These are phyloP conservation scores for Nycticryphes semicollaris DNA, from an alignment of 2,113 vertebrate species.

Conservation along the genomic window DNA sequence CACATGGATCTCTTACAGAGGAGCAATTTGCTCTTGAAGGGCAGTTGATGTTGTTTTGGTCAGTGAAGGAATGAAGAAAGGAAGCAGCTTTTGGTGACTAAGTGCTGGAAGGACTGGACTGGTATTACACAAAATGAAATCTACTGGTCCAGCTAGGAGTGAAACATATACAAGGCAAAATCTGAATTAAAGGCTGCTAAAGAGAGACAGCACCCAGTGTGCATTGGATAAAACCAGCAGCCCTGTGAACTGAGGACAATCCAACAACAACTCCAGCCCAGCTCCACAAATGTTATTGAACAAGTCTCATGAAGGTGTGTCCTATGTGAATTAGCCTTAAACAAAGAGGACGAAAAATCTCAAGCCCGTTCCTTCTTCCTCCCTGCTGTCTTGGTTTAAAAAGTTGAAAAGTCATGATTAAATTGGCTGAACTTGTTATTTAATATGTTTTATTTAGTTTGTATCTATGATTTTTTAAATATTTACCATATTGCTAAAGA, in stretches of 20 bases:
- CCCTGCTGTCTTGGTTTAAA: constrained; percentile 66
- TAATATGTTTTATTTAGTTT: constrained; percentile 70
- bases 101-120: neutral
- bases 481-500: constrained; percentile 69
- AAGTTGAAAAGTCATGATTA: constrained; percentile 72
- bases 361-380: constrained; percentile 51
- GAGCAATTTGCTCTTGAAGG: neutral
- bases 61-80: constrained; percentile 7
- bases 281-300: constrained; percentile 71
- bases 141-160: neutral
- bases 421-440: constrained; percentile 68
- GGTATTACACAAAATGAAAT: neutral
- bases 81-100: neutral
- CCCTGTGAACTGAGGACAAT: constrained; percentile 55
- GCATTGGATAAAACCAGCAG: constrained; percentile 49
- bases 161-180: constrained; percentile 36
- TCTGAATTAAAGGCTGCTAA: constrained; percentile 54
- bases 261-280: constrained; percentile 63
- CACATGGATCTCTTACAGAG: constrained; percentile 4
- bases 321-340: constrained; percentile 65
- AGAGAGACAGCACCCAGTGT: constrained; percentile 16
- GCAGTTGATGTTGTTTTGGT: neutral
- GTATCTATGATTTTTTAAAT: constrained; percentile 65
- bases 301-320: constrained; percentile 70
- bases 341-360: constrained; percentile 67